Percentiles rank a stretch among this genome's conserved stretches.
These are phyloP conservation scores for Beris morrisii DNA, from an alignment of 2,888 invertebrate genomes.

Conservation along the genomic window DNA sequence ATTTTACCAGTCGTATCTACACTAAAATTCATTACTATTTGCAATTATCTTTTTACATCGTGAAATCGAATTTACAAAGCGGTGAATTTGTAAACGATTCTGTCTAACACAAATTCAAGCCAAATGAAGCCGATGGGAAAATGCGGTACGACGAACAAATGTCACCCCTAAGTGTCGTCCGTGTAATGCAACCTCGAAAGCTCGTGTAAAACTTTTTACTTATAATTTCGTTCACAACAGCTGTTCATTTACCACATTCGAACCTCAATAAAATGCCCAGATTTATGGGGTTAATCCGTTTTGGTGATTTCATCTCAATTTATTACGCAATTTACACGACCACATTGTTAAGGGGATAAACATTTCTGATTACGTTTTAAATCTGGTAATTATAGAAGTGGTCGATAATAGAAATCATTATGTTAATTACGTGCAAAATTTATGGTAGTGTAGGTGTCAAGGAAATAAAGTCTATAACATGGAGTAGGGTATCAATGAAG, in stretches of 20 bases:
- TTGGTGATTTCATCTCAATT: conserved; percentile 21
- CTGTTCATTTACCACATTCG: conserved; percentile 8
- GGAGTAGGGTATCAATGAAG: too few species aligned
- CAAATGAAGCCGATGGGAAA: too few species aligned
- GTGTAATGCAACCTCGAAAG: too few species aligned
- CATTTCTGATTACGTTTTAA: conserved; percentile 28
- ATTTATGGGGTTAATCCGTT: conserved; percentile 23
- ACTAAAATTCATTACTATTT: too few species aligned
- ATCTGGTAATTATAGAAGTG: conserved; percentile 17
- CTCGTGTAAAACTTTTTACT: too few species aligned
- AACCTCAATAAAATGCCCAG: conserved; percentile 25
- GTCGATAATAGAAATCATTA: conserved; percentile 27
- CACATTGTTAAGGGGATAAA: conserved; percentile 21
- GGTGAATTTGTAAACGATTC: too few species aligned
- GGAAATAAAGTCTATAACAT: neutral
- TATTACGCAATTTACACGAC: conserved; percentile 26
- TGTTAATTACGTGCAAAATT: neutral
- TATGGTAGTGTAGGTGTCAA: neutral
- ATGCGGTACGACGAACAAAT: too few species aligned
- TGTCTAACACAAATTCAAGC: too few species aligned
- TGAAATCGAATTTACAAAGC: too few species aligned
- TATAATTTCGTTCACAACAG: neutral
- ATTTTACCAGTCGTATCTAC: too few species aligned
- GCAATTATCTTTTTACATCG: too few species aligned
- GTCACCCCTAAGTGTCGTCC: too few species aligned